Evolutionary conservation across 2,113 vertebrate genomes (phyloP), one percentile per base, ranked within the genome.

Genomic region (Platysternon megacephalum): DNA sequence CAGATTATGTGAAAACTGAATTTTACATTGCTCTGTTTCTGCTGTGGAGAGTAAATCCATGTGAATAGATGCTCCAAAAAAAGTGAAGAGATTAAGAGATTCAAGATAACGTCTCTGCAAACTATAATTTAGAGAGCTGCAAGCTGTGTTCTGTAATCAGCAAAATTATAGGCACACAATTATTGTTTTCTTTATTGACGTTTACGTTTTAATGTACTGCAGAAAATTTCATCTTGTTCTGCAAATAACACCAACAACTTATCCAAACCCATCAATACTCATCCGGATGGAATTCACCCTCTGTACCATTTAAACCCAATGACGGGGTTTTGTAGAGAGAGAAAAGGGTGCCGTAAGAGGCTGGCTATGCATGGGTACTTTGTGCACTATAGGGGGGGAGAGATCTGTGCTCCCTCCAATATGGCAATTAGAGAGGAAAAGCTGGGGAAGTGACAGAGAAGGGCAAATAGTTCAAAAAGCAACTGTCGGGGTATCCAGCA

Each of bases 111-210:
- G 89, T 94, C 90, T 93, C 86, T 72, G 82, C 88, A 97, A 97
- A 96, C 95, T 97, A 19, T 97, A 97, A 97, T 97, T 98, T 97
- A 78, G 90, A 90, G 76, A 84, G 90, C 96, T 94, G 94, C 91
- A 95, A 91, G 87, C 89, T 96, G 87, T 94, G 82, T 97, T 97
- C 93, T 95, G 93, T 92, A 97, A 97, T 98, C 97, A 97, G 93
- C 91, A 95, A 97, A 97, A 98, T 97, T 97, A 97, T 76, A 97
- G 92, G 89, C 95, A 72, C 76, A 44, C 91, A 94, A 95, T 97
- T 97, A 91, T 93, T 96, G 88, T 96, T 97, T 97, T 97, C 88
- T 92, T 91, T 95, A 96, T 94, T 96, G 95, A 97, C 90, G 61
- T 82, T 96, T 94, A 78, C 81, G 94, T 96, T 97, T 96, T 93